Evolutionary conservation across 2,888 invertebrate species (phyloP).

Genomic region (Eueremaeus valkanovi): DNA sequence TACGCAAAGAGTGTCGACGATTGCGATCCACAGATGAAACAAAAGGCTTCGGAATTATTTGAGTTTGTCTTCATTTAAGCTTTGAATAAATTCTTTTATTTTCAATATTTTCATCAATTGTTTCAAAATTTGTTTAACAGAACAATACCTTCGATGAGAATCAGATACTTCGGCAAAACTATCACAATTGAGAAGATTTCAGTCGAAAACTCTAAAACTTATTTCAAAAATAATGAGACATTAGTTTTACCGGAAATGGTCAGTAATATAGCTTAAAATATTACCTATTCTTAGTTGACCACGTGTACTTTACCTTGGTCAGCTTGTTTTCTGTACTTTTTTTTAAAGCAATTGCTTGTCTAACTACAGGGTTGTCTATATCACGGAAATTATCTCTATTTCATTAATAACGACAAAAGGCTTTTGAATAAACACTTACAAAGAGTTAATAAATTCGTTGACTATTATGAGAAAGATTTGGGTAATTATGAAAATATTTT

Average conservation of each 20-base stretch:
- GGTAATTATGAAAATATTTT: slow-evolving; percentile 14
- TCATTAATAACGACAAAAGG: not conserved
- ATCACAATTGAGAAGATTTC: slow-evolving; percentile 39
- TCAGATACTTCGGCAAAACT: slow-evolving; percentile 41
- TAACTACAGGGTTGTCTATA: slow-evolving; percentile 16
- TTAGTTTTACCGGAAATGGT: slow-evolving; percentile 38
- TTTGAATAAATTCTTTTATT: not conserved
- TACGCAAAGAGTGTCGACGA: slow-evolving; percentile 30
- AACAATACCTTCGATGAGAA: slow-evolving; percentile 30
- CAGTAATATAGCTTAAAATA: not conserved
- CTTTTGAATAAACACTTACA: slow-evolving; percentile 14
- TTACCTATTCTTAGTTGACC: not conserved
- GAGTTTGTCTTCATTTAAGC: not conserved
- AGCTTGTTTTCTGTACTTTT: no score
- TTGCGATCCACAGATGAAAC: slow-evolving; percentile 12
- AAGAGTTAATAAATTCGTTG: slow-evolving; percentile 15
- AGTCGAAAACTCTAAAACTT: slow-evolving; percentile 3
- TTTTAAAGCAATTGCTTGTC: not conserved
- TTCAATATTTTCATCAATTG: not conserved
- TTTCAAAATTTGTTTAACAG: not conserved
- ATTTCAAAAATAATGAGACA: slow-evolving; percentile 32
- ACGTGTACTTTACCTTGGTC: no score
- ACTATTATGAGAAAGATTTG: slow-evolving; percentile 8
- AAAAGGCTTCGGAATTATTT: slow-evolving; percentile 28
- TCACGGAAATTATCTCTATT: slow-evolving; percentile 15